Evolutionary conservation across 35 echinoderm and acorn worm species (phyloP), one percentile per base, ranked within the genome.

Genomic region (Patiria miniata): DNA sequence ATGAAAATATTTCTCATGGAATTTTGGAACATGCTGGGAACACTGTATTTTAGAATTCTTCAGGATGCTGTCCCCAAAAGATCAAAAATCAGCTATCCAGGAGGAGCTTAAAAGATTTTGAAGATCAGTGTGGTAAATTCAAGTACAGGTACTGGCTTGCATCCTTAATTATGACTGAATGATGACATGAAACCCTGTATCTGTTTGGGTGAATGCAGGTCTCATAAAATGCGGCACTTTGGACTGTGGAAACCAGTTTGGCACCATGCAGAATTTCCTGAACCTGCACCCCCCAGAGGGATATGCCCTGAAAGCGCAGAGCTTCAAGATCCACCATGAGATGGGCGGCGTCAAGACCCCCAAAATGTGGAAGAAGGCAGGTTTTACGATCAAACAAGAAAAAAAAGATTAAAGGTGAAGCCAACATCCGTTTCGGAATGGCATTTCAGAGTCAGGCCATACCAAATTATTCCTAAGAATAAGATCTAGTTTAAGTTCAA

Each of bases 361-460:
- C 8, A 80, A 80, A 23, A 32, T 37, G 78, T 80, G 78, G 78
- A 80, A 80, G 78, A 51, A 40, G 37, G 78, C 42, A 15, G 37
- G 37, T 15, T 39, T 80, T 80, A 16, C 7, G 18, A 23, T 80
- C 19, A 17, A 5, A 8, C 10, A 80, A 39, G 3, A 19, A 10
- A 16, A 37, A 22, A 38, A 80, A 19, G 17, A 28, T 47, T 47
- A 47, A 47, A 47, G 42, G 42, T n/a, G n/a, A n/a, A n/a, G n/a
- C n/a, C n/a, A n/a, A n/a, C n/a, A n/a, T n/a, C n/a, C n/a, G n/a
- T n/a, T n/a, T n/a, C n/a, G n/a, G n/a, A n/a, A n/a, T n/a, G n/a
- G n/a, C n/a, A n/a, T n/a, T n/a, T n/a, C n/a, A n/a, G n/a, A n/a
- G n/a, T n/a, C n/a, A n/a, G n/a, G n/a, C n/a, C n/a, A n/a, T n/a